phyloP scores from a whole-genome alignment of 2,797 vertebrate genomes.

The Cuculus canorus region DNA sequence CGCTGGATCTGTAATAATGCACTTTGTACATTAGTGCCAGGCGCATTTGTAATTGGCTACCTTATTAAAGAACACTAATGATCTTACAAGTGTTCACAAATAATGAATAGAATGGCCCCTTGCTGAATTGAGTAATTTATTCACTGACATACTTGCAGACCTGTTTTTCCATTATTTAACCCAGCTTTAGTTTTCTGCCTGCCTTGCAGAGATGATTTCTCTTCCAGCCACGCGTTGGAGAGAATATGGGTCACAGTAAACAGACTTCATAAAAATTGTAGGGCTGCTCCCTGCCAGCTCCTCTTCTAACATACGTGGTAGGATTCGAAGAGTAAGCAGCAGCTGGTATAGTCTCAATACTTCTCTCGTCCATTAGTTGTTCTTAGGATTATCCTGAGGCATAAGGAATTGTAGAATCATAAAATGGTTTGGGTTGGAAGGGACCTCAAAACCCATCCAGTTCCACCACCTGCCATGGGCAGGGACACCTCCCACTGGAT shows the following conservation, averaged over 20 bases:
- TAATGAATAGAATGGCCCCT: conserved; percentile 60
- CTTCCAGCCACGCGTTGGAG: neutral
- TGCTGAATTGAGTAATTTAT: conserved; percentile 54
- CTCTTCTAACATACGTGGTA: neutral
- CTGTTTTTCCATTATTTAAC: conserved; percentile 51
- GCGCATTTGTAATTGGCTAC: conserved; percentile 57
- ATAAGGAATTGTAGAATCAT: neutral
- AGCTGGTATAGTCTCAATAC: neutral
- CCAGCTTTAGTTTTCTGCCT: conserved; percentile 27
- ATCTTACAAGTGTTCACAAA: conserved; percentile 58
- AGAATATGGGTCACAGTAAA: conserved; percentile 30
- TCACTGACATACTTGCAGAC: conserved; percentile 47
- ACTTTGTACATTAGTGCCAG: conserved; percentile 60
- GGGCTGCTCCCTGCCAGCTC: neutral
- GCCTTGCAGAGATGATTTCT: conserved; percentile 12
- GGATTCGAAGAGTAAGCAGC: neutral
- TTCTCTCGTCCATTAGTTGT: neutral
- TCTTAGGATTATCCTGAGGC: neutral
- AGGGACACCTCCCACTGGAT: too few relatives aligned
- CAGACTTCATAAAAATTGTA: neutral
- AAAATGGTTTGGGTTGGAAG: too few relatives aligned
- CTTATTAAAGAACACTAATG: conserved; percentile 63
- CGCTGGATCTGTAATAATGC: conserved; percentile 52
- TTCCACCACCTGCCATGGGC: too few relatives aligned
- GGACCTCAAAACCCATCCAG: too few relatives aligned